phyloP scores from a whole-genome alignment of 1,140 invertebrate species.

The Zaprionus vittiger region DNA sequence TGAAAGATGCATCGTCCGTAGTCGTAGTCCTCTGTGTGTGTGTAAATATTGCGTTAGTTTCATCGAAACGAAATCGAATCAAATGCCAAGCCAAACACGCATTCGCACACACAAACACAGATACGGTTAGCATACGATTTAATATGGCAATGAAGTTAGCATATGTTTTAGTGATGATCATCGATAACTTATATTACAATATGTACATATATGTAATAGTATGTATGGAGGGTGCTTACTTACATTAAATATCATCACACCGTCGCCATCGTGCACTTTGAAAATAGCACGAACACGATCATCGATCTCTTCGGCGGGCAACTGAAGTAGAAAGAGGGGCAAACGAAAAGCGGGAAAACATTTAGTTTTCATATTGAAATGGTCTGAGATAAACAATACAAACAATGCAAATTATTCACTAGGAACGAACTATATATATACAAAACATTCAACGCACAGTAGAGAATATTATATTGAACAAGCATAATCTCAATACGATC shows the following conservation, averaged over 20 bases:
- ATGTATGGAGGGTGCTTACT: constrained; percentile 39
- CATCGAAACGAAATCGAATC: constrained; percentile 24
- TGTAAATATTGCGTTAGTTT: constrained; percentile 69
- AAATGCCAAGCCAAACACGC: constrained; percentile 42
- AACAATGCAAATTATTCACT: constrained; percentile 11
- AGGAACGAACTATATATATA: constrained; percentile 32
- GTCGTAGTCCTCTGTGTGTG: constrained; percentile 70
- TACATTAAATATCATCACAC: constrained; percentile 73
- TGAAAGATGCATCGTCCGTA: constrained; percentile 70
- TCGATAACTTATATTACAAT: not conserved
- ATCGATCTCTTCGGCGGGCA: constrained; percentile 52
- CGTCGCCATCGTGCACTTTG: constrained; percentile 46
- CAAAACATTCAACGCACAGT: constrained; percentile 11
- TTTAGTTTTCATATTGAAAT: constrained; percentile 51
- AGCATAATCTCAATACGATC: not conserved
- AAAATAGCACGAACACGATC: constrained; percentile 53
- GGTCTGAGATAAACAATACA: not conserved
- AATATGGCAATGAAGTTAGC: not conserved
- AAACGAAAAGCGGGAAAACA: constrained; percentile 52
- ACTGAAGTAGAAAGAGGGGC: constrained; percentile 51
- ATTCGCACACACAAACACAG: constrained; percentile 51
- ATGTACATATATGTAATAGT: constrained; percentile 17
- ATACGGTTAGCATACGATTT: constrained; percentile 43
- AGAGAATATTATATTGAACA: constrained; percentile 4
- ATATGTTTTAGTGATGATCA: constrained; percentile 35